A percentile compares a stretch with the other conserved stretches of the same genome.
Evolutionary conservation across 2,113 vertebrate genomes (phyloP).

Genomic region (Chitala chitala): DNA sequence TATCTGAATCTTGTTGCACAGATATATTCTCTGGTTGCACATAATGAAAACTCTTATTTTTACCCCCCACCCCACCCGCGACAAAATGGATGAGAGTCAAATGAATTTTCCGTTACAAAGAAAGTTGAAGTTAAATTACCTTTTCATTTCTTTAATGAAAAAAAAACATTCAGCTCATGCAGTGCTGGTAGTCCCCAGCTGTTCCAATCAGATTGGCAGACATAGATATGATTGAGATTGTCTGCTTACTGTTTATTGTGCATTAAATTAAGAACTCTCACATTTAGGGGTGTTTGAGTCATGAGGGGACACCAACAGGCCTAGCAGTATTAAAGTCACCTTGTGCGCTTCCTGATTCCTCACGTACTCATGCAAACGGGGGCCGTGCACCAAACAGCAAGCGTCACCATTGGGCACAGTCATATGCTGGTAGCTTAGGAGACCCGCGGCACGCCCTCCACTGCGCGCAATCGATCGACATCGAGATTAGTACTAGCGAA

Average conservation of each 20-base stretch:
- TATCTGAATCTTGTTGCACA: constrained; percentile 2
- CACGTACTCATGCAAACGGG: constrained; percentile 1
- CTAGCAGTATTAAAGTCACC: too few relatives aligned
- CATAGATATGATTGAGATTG: not conserved
- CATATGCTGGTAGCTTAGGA: constrained; percentile 13
- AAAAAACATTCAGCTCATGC: not conserved
- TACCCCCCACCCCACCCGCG: not conserved
- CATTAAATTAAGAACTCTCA: not conserved
- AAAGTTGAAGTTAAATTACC: constrained; percentile 9
- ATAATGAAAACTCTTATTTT: not conserved
- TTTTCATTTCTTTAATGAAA: not conserved
- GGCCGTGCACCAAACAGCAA: too few relatives aligned
- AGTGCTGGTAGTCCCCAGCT: not conserved
- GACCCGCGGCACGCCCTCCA: not conserved
- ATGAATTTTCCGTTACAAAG: not conserved
- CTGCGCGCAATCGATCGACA: constrained; percentile 30
- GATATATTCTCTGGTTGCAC: not conserved
- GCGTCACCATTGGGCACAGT: too few relatives aligned
- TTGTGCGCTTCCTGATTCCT: not conserved
- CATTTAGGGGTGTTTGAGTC: not conserved
- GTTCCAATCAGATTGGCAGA: not conserved
- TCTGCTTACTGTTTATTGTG: not conserved
- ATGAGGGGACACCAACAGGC: not conserved
- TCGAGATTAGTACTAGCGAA: constrained; percentile 35
- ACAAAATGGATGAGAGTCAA: not conserved